A percentile compares a stretch with the other conserved stretches of the same genome.
Conservation (phyloP, 2,113 vertebrate genomes). For the Calidris pygmaea region DNA sequence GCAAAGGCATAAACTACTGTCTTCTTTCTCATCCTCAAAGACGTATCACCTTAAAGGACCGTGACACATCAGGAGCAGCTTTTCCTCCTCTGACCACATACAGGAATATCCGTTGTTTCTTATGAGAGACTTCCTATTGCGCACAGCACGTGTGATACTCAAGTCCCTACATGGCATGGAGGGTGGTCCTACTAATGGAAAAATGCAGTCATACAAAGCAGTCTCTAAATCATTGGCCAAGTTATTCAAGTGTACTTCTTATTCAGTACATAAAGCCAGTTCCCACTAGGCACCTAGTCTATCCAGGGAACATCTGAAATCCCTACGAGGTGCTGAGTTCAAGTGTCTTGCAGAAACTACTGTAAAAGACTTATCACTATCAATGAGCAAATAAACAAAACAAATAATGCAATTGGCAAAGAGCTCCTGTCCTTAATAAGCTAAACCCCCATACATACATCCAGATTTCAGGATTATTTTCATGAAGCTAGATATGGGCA, state of each 20-base stretch:
- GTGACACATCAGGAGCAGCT: not conserved
- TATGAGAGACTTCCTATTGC: not conserved
- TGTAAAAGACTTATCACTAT: not conserved
- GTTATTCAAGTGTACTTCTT: not conserved
- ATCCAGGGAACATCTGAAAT: not conserved
- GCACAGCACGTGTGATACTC: fast-evolving
- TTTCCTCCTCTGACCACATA: not conserved
- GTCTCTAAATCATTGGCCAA: not conserved
- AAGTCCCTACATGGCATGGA: not conserved
- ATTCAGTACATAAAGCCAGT: not conserved
- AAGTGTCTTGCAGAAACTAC: not conserved
- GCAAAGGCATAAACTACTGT: not conserved
- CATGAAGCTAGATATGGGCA: not conserved
- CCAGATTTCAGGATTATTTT: not conserved
- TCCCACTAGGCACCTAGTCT: not conserved
- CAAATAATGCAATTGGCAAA: not conserved
- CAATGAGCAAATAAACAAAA: not conserved
- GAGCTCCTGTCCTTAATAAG: not conserved
- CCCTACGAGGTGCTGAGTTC: not conserved
- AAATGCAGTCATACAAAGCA: not conserved
- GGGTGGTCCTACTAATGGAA: not conserved
- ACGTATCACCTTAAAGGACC: not conserved
- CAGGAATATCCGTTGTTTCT: not conserved
- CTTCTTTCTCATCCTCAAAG: not conserved
- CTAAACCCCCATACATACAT: not conserved